These are phyloP conservation scores for Trissoscelio sp. DNA, from an alignment of 2,888 invertebrate species.

Conservation along the genomic window DNA sequence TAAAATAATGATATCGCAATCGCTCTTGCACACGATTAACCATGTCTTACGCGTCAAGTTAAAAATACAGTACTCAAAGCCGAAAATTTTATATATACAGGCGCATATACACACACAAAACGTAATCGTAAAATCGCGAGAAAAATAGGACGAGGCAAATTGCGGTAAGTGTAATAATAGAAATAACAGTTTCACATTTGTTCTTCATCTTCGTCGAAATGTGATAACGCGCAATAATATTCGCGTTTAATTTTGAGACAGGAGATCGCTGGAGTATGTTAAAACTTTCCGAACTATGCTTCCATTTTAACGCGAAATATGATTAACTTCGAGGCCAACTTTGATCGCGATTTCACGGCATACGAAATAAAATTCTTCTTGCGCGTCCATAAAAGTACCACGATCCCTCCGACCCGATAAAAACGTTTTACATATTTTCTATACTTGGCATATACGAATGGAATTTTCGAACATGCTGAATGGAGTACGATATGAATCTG, in stretches of 20 bases:
- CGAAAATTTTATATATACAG: conserved; percentile 40
- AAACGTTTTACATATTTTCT: conserved; percentile 59
- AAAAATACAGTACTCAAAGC: conserved; percentile 43
- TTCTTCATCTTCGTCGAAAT: not conserved
- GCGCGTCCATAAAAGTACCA: conserved; percentile 15
- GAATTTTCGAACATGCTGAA: conserved; percentile 54
- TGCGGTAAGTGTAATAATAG: not conserved
- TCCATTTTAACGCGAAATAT: conserved; percentile 27
- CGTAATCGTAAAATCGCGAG: conserved; percentile 17
- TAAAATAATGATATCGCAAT: conserved; percentile 34
- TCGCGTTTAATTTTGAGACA: conserved; percentile 12
- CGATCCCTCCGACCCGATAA: conserved; percentile 12
- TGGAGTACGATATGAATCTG: conserved; percentile 62
- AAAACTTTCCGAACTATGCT: conserved; percentile 35
- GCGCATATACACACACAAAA: conserved; percentile 27
- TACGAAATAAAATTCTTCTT: conserved; percentile 38
- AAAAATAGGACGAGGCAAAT: conserved; percentile 8
- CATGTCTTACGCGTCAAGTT: conserved; percentile 6
- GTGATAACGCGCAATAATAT: conserved; percentile 11
- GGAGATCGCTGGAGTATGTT: conserved; percentile 19
- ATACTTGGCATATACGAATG: conserved; percentile 55
- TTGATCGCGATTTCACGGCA: conserved; percentile 35
- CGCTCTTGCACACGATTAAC: conserved; percentile 22
- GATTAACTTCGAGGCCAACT: conserved; percentile 34
- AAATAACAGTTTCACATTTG: conserved; percentile 11